Evolutionary conservation across 2,888 invertebrate species (phyloP), one percentile per base, ranked within the genome.

Genomic region (Brenthis ino): DNA sequence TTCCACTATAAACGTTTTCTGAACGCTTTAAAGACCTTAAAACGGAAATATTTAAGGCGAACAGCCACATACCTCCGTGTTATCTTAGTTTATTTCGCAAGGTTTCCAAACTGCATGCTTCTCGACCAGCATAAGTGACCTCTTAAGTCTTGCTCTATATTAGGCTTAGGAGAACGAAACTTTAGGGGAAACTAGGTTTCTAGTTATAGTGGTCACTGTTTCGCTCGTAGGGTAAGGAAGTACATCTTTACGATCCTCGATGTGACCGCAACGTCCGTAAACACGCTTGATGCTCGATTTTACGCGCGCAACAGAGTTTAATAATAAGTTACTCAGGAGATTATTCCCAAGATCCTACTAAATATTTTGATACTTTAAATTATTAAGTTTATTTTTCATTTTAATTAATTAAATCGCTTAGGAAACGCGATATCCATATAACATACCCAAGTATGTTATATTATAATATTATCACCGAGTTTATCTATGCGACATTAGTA

Each of bases 71-170:
- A 84, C 85, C 83, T 82, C 75, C 80, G 79, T 81, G 85, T 86
- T 88, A 88, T 87, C 88, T 80, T 86, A 85, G 88, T 89, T 89
- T 89, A 90, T 87, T 89, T 85, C 82, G 79, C 85, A 84, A 81
- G 85, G 85, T 85, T 85, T 86, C 86, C 85, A 81, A 86, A 84
- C 82, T 84, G 85, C 85, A 85, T 67, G 68, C 63, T 51, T 16
- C 57, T 65, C 61, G 66, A 60, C 72, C 70, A 70, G 53, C 2
- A 13, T 51, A 0, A 6, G n/a, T 14, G 70, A 61, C 81, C 76
- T 2, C 73, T 74, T 64, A n/a, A 69, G 72, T 76, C 75, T 72
- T 76, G 71, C 66, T 71, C 68, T 14, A 33, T 65, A 65, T 58
- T 55, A 72, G 74, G 74, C 76, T 73, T 63, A 37, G 16, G 65